Conservation (phyloP, 2,797 vertebrate genomes). For the Anguilla marmorata region DNA sequence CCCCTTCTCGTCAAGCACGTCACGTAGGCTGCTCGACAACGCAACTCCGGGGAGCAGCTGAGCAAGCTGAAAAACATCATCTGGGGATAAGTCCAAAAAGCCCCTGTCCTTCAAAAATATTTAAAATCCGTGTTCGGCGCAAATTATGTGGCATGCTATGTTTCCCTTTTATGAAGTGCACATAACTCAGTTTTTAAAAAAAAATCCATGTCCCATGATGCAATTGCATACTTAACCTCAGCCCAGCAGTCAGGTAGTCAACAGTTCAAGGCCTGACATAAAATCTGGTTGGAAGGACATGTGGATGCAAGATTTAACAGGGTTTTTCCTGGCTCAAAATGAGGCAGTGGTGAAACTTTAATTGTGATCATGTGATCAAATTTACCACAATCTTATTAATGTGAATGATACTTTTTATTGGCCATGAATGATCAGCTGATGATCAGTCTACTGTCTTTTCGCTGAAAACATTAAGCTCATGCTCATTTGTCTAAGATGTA, state of each 20-base stretch:
- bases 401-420: too few relatives aligned
- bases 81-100: constrained; percentile 32
- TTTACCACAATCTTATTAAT: too few relatives aligned
- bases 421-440: too few relatives aligned
- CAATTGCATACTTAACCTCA: constrained; percentile 41
- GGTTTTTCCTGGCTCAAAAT: too few relatives aligned
- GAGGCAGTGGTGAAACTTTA: too few relatives aligned
- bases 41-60: constrained; percentile 37
- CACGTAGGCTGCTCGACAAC: constrained; percentile 34
- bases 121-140: constrained; percentile 36
- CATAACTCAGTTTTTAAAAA: background rate
- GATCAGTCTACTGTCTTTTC: too few relatives aligned
- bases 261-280: background rate
- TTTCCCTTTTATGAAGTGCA: constrained; percentile 17
- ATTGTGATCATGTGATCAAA: too few relatives aligned
- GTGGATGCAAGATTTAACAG: background rate
- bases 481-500: too few relatives aligned
- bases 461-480: too few relatives aligned
- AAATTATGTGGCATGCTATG: constrained; percentile 24
- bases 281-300: background rate
- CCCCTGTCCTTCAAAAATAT: constrained; percentile 35
- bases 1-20: constrained; percentile 43
- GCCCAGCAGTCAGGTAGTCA: background rate
- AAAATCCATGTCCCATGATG: constrained; percentile 25
- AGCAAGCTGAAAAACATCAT: constrained; percentile 43